Percentiles rank a stretch among this genome's conserved stretches.
phyloP scores from a whole-genome alignment of 1,140 invertebrate species.

The Sinonovacula constricta region DNA sequence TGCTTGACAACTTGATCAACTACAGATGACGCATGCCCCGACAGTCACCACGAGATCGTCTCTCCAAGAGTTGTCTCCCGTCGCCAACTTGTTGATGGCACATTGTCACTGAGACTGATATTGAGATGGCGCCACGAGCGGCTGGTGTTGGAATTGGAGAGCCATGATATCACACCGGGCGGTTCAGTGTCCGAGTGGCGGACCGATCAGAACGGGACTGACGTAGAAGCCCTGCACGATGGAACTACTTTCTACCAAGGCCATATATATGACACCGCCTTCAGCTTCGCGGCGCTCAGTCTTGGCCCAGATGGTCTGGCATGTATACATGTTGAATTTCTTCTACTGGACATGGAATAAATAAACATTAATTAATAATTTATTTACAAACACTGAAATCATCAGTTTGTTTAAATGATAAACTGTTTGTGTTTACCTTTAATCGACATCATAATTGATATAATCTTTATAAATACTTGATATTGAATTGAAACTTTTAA shows the following conservation, averaged over 20 bases:
- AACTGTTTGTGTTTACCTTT: no score
- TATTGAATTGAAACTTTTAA: no score
- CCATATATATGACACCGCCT: not conserved
- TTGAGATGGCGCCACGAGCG: constrained; percentile 31
- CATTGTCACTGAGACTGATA: not conserved
- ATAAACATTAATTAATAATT: no score
- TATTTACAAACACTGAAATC: no score
- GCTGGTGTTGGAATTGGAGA: constrained; percentile 5
- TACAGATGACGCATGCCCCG: no score
- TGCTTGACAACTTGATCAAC: no score
- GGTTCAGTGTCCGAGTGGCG: constrained; percentile 23
- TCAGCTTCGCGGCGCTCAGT: constrained; percentile 32
- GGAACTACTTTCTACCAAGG: constrained; percentile 21
- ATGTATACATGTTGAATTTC: no score
- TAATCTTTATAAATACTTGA: no score
- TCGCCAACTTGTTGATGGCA: not conserved
- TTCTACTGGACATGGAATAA: no score
- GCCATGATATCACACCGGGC: constrained; percentile 19
- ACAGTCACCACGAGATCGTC: not conserved
- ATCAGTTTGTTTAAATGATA: no score
- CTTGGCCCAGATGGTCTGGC: no score
- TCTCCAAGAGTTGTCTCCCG: not conserved
- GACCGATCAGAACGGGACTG: not conserved
- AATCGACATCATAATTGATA: no score
- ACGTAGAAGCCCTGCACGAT: constrained; percentile 15